Base-by-base conservation (phyloP, 2,888 invertebrate species). In the Criorhina ranunculi region DNA sequence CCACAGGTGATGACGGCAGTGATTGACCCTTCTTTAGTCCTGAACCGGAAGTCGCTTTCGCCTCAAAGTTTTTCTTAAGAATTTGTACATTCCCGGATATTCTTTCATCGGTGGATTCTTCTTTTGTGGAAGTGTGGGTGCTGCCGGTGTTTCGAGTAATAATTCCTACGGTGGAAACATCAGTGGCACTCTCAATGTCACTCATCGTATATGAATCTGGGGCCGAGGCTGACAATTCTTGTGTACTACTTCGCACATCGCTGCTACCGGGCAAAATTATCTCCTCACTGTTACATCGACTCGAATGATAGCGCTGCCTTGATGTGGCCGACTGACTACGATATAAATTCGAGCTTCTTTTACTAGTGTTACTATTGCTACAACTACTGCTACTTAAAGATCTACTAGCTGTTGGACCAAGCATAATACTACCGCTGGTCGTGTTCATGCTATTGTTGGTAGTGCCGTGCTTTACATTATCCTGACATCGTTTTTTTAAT, bases 41-140 rank as follows among this genome's bases (percentile, higher is more conserved):
- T 70, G 53, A 75, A 31, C 69, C 67, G 77, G 69, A 85, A 66
- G 85, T 76, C 11, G 91, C 91, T 90, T 96, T 96, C 64, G 97
- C 97, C 93, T 98, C 97, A 91, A 97, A 97, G 91, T 96, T 97
- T 90, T 95, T 95, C 91, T 96, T 96, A 88, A 97, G 94, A 93
- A 95, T 96, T 93, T 95, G 95, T 87, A 97, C 97, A 90, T 96
- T 95, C 31, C 97, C 96, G 49, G 94, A 93, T 78, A 93, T 90
- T 86, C 90, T 92, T 17, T 92, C 89, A 11, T 88, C 90, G 88
- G 83, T 79, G 73, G 73, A 53, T 64, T 80, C 80, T 60, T 85
- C 75, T 70, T 57, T 80, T 55, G 80, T 44, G 19, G 69, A 55
- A 1, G 42, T 29, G 49, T 55, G 46, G 19, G 29, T 66, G 29